Base-by-base conservation (phyloP, 2,797 vertebrate genomes). In the Xenops minutus region DNA sequence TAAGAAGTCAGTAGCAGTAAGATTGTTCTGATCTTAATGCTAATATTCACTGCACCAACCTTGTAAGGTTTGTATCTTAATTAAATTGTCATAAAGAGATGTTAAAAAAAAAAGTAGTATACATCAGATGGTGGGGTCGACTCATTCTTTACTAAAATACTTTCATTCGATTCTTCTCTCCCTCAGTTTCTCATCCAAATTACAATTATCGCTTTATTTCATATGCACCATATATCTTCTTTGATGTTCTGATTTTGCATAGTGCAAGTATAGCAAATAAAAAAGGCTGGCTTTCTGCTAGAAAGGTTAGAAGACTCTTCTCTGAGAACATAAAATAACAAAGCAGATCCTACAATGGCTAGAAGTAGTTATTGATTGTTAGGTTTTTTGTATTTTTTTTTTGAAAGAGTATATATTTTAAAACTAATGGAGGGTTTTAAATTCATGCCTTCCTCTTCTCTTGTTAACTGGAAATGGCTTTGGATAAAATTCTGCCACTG, bases 31-130 rank as follows among this genome's bases (percentile, higher is more conserved):
- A 97, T 98, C 95, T 96, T 93, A 94, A 96, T 97, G 96, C 95
- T 97, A 97, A 97, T 97, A 97, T 94, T 95, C 94, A 71, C 92
- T 93, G 83, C 86, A 80, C 92, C 88, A 82, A 73, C 88, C 91
- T 97, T 97, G 91, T 91, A 94, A 91, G 92, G 85, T 93, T 95
- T 97, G 95, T 93, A 88, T 97, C 97, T 98, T 97, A 98, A 98
- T 98, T 98, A 98, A 97, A 97, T 97, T 98, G 96, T 98, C 95
- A 91, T 93, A 92, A 97, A 96, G 96, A 96, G 92, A 95, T 96
- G 85, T 95, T 91, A 73, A 93, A 95, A 95, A 95, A 95, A 94
- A 97, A 96, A 79, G 85, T 73, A 69, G 77, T 95, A 66, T 90
- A 91, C 81, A 79, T 89, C 80, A 94, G 54, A 97, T 79, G 83